Evolutionary conservation across 2,113 vertebrate genomes (phyloP), one percentile per base, ranked within the genome.

Genomic region (Numenius arquata): DNA sequence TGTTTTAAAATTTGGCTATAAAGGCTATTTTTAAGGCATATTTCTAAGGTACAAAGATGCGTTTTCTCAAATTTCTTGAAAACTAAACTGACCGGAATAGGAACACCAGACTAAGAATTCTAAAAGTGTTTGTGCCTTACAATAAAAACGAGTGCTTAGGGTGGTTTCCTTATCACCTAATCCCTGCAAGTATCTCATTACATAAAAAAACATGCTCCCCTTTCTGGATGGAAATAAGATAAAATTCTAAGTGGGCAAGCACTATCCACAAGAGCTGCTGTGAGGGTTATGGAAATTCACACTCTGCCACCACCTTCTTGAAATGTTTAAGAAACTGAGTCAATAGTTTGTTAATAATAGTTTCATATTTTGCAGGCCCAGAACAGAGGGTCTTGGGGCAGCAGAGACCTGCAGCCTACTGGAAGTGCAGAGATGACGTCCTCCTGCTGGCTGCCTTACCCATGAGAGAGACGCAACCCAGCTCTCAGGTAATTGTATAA

Each of bases 361-460:
- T 27, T 72, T 21, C 4, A 3, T 74, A 7, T 66, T 88, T 80
- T 80, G 16, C 9, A 67, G 76, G 29, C 70, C 59, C 3, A 7
- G 29, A 72, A 30, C 1, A 9, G 48, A 48, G 50, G 25, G 6
- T 55, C 15, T 55, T 55, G 22, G 30, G 36, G n/a, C 61, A 72
- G 56, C 27, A 38, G 59, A 52, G 21, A 48, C 29, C 32, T 32
- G 27, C 38, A 68, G 3, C 19, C 30, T 30, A 20, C 23, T 0
- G 1, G 30, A 36, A 45, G 11, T 11, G 22, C 27, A 40, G 58
- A 38, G 41, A 8, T 0, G 4, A 21, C 22, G 6, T 18, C 3
- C 5, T 91, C 16, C 45, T 91, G 38, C 41, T 1, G 3, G 27
- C 40, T 66, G 75, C 45, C 25, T 74, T 48, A 36, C 16, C 17